phyloP scores from a whole-genome alignment of 2,113 vertebrate species.

The Leptosomus discolor region DNA sequence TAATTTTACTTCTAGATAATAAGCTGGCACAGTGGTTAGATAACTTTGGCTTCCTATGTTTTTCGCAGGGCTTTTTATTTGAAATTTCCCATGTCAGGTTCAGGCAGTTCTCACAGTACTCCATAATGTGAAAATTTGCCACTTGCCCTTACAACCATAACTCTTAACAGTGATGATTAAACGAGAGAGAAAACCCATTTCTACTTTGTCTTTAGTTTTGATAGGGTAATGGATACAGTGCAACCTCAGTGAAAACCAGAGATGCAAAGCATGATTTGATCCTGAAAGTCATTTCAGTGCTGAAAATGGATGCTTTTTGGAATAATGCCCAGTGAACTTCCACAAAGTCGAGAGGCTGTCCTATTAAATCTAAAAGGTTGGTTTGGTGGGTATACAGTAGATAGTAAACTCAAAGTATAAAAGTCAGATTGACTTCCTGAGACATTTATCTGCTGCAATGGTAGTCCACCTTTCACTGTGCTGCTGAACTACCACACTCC shows the following conservation, averaged over 20 bases:
- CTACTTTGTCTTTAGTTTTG: neutral
- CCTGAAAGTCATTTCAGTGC: neutral
- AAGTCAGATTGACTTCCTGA: slow-evolving; percentile 23
- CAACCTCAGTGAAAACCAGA: neutral
- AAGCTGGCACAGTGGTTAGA: neutral
- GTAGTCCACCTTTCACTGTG: neutral
- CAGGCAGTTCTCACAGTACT: neutral
- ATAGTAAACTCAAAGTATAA: neutral
- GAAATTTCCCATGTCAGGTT: neutral
- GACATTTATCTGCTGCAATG: slow-evolving; percentile 9
- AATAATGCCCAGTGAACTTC: slow-evolving; percentile 5
- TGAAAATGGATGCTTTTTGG: slow-evolving; percentile 1
- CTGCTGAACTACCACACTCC: neutral
- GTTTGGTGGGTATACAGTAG: neutral
- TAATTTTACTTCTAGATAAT: neutral
- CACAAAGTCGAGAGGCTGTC: neutral
- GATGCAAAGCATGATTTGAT: slow-evolving; percentile 18
- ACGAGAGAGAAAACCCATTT: neutral
- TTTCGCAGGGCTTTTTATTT: neutral
- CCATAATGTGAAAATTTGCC: neutral
- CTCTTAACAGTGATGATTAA: neutral
- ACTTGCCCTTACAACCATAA: neutral
- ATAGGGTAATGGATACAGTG: neutral
- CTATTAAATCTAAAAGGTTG: slow-evolving; percentile 37
- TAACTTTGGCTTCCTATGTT: neutral